Base-by-base conservation (phyloP, 1,140 invertebrate genomes). In the Pseudobourletiella spinata region DNA sequence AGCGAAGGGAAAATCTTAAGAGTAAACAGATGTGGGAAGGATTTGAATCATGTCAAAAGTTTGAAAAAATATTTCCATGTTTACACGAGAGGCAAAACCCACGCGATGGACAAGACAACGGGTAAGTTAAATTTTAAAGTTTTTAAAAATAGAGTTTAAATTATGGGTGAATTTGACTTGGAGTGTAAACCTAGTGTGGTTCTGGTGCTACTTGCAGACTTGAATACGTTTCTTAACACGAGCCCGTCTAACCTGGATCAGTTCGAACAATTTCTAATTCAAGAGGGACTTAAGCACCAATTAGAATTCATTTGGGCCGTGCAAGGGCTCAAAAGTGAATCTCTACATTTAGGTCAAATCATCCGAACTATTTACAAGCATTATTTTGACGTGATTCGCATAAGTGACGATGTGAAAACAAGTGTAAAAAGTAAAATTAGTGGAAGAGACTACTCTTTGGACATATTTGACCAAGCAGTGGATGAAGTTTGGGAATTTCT, bases 401-500 rank as follows among this genome's bases (percentile, higher is more conserved):
- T 54, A 8, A 54, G 50, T 30, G 50, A 54, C 6, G 20, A 28
- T 6, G 28, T 54, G 4, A 54, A 54, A 30, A 11, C 6, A 28
- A 30, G 22, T 28, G 50, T 54, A 8, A 54, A 54, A 54, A 26
- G 30, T 54, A 26, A 28, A 28, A 54, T 54, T 11, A 20, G 4
- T 4, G 30, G 22, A 14, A 26, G 25, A 28, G 28, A 54, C 11
- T 54, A 54, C 20, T 54, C 50, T 4, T 6, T 8, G 22, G 50
- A 54, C 16, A 30, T 54, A 26, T 54, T 54, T 28, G 25, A 54
- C 25, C 22, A 54, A 30, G 50, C 50, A 4, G 14, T 30, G 3
- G 28, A 54, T 6, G 50, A 54, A 54, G 50, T 54, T 11, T 54
- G 50, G 50, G 14, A 54, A 3, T 54, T 54, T 28, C 20, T 54